These are phyloP conservation scores for Cloeon dipterum DNA, from an alignment of 2,888 invertebrate species.

Conservation along the genomic window DNA sequence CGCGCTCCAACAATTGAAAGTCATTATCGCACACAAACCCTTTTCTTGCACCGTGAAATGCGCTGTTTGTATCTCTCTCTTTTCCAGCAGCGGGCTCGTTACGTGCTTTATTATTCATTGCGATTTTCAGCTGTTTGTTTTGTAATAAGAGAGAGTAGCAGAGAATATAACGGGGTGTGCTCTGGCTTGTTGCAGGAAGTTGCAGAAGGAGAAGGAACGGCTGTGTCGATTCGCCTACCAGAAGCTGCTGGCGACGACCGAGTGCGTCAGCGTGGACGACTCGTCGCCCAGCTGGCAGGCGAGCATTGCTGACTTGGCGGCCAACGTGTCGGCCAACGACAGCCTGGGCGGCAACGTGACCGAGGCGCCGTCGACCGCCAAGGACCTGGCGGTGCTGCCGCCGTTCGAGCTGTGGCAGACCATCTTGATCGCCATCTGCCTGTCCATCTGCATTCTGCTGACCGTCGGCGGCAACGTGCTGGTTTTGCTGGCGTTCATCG, in stretches of 20 bases:
- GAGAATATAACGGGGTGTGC: too few species aligned
- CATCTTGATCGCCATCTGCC: conserved; percentile 63
- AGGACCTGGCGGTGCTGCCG: conserved; percentile 31
- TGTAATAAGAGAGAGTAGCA: too few species aligned
- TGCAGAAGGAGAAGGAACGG: conserved; percentile 46
- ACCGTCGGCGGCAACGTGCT: conserved; percentile 91
- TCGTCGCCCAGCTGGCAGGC: conserved; percentile 16
- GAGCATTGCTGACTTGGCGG: conserved; percentile 9
- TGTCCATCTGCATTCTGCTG: conserved; percentile 70
- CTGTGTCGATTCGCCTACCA: conserved; percentile 42
- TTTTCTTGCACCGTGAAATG: too few species aligned
- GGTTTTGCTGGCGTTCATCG: conserved; percentile 82
- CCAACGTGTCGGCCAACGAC: conserved; percentile 11
- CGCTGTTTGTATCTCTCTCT: too few species aligned
- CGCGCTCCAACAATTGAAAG: too few species aligned
- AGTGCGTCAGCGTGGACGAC: conserved; percentile 23
- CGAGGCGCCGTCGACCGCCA: conserved; percentile 1
- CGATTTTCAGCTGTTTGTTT: too few species aligned
- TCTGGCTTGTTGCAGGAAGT: conserved; percentile 31
- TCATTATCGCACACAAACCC: too few species aligned
- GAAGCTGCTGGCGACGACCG: conserved; percentile 30
- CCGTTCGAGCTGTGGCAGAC: conserved; percentile 82
- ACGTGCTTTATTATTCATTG: too few species aligned
- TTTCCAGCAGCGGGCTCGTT: too few species aligned
- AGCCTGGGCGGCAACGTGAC: conserved; percentile 6